Percentiles rank a stretch among this genome's conserved stretches.
phyloP scores from a whole-genome alignment of 2,797 vertebrate genomes.

The Danio kyathit region DNA sequence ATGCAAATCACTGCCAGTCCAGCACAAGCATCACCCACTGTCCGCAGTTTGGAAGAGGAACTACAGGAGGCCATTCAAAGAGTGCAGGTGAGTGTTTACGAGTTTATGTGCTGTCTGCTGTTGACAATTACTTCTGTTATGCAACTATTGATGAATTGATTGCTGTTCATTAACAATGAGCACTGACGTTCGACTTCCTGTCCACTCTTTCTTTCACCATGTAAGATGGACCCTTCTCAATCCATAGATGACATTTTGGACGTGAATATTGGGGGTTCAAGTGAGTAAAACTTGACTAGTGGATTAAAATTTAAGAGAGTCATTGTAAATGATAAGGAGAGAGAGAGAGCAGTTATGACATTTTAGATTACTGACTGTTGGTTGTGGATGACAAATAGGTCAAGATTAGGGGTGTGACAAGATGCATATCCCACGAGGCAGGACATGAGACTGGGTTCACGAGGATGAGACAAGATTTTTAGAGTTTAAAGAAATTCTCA shows the following conservation, averaged over 20 bases:
- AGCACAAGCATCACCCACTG: conserved; percentile 68
- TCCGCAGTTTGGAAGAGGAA: conserved; percentile 88
- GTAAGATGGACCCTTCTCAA: conserved; percentile 86
- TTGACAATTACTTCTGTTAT: conserved; percentile 5
- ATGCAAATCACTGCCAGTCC: conserved; percentile 87
- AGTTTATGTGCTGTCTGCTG: conserved; percentile 4
- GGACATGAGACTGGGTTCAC: no score
- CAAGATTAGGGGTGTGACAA: no score
- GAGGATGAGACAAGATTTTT: no score
- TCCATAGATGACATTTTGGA: conserved; percentile 90
- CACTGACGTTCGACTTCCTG: conserved; percentile 25
- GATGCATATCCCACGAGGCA: no score
- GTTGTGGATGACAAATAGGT: no score
- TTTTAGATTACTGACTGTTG: not conserved
- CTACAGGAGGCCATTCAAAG: conserved; percentile 91
- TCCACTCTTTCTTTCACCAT: conserved; percentile 45
- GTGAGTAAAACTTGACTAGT: conserved; percentile 67
- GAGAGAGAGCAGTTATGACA: not conserved
- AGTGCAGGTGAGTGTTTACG: conserved; percentile 81
- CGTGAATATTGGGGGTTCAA: conserved; percentile 76
- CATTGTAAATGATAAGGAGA: not conserved
- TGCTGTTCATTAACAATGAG: conserved; percentile 33
- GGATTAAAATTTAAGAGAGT: not conserved
- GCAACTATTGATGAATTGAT: conserved; percentile 24
- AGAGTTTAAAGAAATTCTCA: no score